Conservation (phyloP, 2,797 vertebrate genomes). For the Coregonus ussuriensis region DNA sequence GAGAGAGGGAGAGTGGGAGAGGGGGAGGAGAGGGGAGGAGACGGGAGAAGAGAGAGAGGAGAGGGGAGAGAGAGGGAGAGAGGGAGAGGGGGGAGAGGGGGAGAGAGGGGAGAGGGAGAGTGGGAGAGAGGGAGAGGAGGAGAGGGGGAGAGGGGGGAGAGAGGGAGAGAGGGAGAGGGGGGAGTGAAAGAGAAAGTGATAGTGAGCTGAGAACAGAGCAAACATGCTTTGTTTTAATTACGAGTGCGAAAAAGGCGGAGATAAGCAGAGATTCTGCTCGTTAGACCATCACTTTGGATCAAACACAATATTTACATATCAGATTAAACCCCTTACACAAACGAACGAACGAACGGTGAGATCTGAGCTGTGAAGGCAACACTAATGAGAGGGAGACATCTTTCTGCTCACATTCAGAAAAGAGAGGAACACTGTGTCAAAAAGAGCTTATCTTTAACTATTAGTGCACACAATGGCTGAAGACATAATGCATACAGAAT, state of each 20-base stretch:
- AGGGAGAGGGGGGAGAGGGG: neutral
- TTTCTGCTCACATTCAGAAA: slow-evolving; percentile 65
- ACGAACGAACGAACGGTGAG: slow-evolving; percentile 80
- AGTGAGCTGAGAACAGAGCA: slow-evolving; percentile 45
- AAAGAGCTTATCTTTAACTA: slow-evolving; percentile 56
- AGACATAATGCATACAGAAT: slow-evolving; percentile 47
- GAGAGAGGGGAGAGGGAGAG: slow-evolving; percentile 74
- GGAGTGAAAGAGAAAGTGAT: slow-evolving; percentile 8
- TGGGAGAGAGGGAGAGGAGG: slow-evolving; percentile 34
- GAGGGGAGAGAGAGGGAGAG: slow-evolving; percentile 7
- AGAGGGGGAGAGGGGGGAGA: neutral
- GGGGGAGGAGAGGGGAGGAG: slow-evolving; percentile 48
- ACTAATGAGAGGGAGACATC: slow-evolving; percentile 65
- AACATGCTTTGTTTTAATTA: slow-evolving; percentile 90
- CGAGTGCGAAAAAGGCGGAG: slow-evolving; percentile 74
- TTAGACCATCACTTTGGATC: slow-evolving; percentile 86
- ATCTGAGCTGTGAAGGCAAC: slow-evolving; percentile 59
- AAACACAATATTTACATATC: slow-evolving; percentile 94
- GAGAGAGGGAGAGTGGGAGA: neutral
- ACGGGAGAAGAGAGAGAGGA: slow-evolving; percentile 62
- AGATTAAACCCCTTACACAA: slow-evolving; percentile 88
- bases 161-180: neutral
- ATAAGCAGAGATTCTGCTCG: slow-evolving; percentile 81
- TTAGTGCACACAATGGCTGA: slow-evolving; percentile 51
- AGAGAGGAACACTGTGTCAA: slow-evolving; percentile 71